These are phyloP conservation scores for Lypha dubia DNA, from an alignment of 2,888 invertebrate species.

Conservation along the genomic window DNA sequence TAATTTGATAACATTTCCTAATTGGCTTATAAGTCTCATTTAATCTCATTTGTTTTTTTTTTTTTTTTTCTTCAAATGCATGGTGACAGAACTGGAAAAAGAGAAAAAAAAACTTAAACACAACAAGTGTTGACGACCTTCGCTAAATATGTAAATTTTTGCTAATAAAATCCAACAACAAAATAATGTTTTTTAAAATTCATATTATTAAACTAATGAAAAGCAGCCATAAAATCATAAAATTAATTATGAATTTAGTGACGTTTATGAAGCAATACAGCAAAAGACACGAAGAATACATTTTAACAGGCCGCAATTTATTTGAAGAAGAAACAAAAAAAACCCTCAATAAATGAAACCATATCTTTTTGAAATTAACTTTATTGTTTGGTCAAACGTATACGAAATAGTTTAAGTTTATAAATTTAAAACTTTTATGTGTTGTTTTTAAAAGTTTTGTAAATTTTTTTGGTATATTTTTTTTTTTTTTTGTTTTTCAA, in stretches of 20 bases:
- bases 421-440: conserved; percentile 44
- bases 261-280: conserved; percentile 43
- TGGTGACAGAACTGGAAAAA: conserved; percentile 39
- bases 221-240: conserved; percentile 51
- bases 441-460: not conserved
- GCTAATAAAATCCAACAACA: conserved; percentile 68
- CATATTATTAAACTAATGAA: conserved; percentile 25
- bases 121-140: conserved; percentile 74
- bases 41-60: conserved; percentile 33
- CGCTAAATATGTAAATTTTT: conserved; percentile 76
- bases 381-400: conserved; percentile 18
- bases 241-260: conserved; percentile 67
- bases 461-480: no score
- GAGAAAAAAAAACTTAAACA: conserved; percentile 29
- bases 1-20: conserved; percentile 63
- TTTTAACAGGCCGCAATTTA: conserved; percentile 4
- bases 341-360: conserved; percentile 31
- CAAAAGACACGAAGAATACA: not conserved
- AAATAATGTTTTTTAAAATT: conserved; percentile 56
- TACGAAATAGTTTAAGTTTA: conserved; percentile 4
- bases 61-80: conserved; percentile 36
- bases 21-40: conserved; percentile 62
- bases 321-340: not conserved
- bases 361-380: conserved; percentile 39
- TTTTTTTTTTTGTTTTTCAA: no score